Conservation (phyloP, 2,797 vertebrate genomes). For the Parauchenoglanis punctatus region DNA sequence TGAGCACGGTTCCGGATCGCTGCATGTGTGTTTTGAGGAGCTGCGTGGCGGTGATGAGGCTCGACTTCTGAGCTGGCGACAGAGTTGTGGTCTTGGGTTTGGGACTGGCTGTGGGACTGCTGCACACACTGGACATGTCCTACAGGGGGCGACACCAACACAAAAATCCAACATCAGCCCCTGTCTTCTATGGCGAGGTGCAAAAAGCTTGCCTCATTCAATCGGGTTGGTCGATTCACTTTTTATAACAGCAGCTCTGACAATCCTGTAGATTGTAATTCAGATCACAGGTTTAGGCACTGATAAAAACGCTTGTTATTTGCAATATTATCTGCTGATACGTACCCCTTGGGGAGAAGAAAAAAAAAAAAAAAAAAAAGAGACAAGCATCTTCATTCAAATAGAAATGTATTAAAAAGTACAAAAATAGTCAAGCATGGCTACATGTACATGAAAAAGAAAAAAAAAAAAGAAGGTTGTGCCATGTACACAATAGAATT, state of each 20-base stretch:
- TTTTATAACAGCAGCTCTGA: neutral
- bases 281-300: neutral
- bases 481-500: too few species aligned
- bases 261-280: too few species aligned
- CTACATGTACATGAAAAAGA: too few species aligned
- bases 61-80: conserved; percentile 87
- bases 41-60: conserved; percentile 83
- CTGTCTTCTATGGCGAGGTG: neutral
- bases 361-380: too few species aligned
- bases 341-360: too few species aligned
- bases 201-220: neutral
- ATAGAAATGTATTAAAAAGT: too few species aligned
- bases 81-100: conserved; percentile 87
- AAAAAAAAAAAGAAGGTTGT: too few species aligned
- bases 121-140: conserved; percentile 96
- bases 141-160: conserved; percentile 56
- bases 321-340: too few species aligned
- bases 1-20: conserved; percentile 83
- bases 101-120: conserved; percentile 94
- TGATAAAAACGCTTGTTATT: too few species aligned
- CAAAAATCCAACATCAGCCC: neutral
- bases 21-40: conserved; percentile 91
- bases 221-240: neutral
- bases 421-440: too few species aligned
- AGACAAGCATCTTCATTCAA: too few species aligned